These are phyloP conservation scores for Cebidichthys violaceus DNA, from an alignment of 2,113 vertebrate genomes.

Conservation along the genomic window DNA sequence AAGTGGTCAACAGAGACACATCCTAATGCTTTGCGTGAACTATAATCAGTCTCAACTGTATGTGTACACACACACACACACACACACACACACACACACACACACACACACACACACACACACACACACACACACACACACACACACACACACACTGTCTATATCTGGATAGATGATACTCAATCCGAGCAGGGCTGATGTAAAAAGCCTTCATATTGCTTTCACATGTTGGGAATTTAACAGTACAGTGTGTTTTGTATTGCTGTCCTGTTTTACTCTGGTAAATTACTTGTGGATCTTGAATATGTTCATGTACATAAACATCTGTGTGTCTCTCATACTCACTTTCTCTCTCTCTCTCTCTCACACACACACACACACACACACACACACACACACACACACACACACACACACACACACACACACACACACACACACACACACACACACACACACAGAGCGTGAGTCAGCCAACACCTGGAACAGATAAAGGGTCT, in stretches of 20 bases:
- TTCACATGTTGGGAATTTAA: constrained; percentile 62
- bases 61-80: background rate
- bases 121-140: background rate
- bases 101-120: background rate
- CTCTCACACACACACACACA: constrained; percentile 36
- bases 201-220: constrained; percentile 42
- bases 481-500: constrained; percentile 86
- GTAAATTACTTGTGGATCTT: constrained; percentile 64
- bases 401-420: background rate
- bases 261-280: constrained; percentile 60
- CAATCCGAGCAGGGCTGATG: constrained; percentile 12
- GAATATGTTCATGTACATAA: constrained; percentile 63
- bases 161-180: constrained; percentile 42
- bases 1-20: constrained; percentile 5
- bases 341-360: constrained; percentile 45
- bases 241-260: constrained; percentile 41
- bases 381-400: constrained; percentile 13
- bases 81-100: background rate
- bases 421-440: background rate
- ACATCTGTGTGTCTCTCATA: constrained; percentile 64
- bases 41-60: constrained; percentile 29
- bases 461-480: constrained; percentile 77
- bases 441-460: constrained; percentile 42
- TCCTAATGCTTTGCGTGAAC: constrained; percentile 11
- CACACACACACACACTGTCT: background rate